A percentile compares a stretch with the other conserved stretches of the same genome.
These are phyloP conservation scores for Hypotaenidia philippensis DNA, from an alignment of 2,797 vertebrate genomes.

Conservation along the genomic window DNA sequence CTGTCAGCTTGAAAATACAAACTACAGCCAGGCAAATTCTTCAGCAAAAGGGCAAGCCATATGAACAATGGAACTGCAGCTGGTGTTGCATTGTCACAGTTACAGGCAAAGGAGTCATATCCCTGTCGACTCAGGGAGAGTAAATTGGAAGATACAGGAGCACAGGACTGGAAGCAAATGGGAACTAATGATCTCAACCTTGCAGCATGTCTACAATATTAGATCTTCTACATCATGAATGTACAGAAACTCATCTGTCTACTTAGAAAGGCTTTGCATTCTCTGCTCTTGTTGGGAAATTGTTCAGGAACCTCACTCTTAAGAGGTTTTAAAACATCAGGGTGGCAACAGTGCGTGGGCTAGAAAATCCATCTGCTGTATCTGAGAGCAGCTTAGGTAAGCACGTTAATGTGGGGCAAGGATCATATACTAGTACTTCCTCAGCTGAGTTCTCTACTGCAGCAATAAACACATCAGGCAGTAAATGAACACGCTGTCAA, in stretches of 20 bases:
- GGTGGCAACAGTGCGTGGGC: not conserved
- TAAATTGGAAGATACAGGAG: not conserved
- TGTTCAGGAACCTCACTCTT: not conserved
- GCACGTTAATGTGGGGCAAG: not conserved
- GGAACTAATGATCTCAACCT: not conserved
- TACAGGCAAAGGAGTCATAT: not conserved
- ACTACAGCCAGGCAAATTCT: not conserved
- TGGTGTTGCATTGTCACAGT: not conserved
- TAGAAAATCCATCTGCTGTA: not conserved
- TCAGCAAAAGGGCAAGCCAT: not conserved
- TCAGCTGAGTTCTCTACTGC: not conserved
- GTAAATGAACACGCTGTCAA: not conserved
- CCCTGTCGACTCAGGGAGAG: not conserved
- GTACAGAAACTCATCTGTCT: not conserved
- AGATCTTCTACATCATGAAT: not conserved
- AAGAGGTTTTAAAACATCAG: not conserved
- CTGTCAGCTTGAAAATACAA: not conserved
- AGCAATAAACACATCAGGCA: not conserved
- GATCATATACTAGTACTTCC: not conserved
- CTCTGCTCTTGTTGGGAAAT: not conserved
- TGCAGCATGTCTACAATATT: not conserved
- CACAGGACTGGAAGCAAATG: not conserved
- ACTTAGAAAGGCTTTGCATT: not conserved
- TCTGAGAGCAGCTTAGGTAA: not conserved
- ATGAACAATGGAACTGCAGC: not conserved